Evolutionary conservation across 2,113 vertebrate genomes (phyloP), one percentile per base, ranked within the genome.

Genomic region (Chrysemys picta): DNA sequence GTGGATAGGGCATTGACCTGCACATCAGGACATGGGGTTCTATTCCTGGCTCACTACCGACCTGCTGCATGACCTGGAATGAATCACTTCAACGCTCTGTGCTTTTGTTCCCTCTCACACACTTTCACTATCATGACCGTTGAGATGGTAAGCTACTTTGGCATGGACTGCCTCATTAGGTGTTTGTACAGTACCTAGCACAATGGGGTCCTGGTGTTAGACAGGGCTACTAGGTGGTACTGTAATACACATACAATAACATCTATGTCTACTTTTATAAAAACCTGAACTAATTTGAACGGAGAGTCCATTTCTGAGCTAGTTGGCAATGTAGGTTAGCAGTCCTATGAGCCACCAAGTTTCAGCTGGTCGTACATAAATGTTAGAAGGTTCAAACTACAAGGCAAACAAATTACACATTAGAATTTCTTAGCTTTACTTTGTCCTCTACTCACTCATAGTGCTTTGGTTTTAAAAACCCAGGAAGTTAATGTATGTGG

Each of bases 401-500:
- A 80, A 88, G 56, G 29, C 89, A 94, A 82, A 9, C 0, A 72
- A 72, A 57, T 1, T 3, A 17, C 0, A 13, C 45, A 54, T 25
- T 75, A 76, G 91, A 85, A 21, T 62, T 5, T 49, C 53, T 38
- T 91, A 35, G 45, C 78, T 78, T 42, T 80, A 89, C 52, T 38
- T 45, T 3, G 6, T 54, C 17, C 22, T 21, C 2, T 53, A 59
- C 62, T 13, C 21, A 31, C 11, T 85, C 50, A 75, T 12, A n/a
- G 38, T n/a, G 49, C 62, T 50, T 72, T 52, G 38, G 76, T 31
- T 86, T 52, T 38, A 42, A 85, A 76, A 78, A 27, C 35, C 11
- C 0, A 0, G 0, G 1, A 27, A 29, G 1, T 29, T 62, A 12
- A 57, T 84, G 69, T 85, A 38, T 29, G 4, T 49, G 38, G 89